Base-by-base conservation (phyloP, 2,113 vertebrate genomes). In the Sturnus vulgaris region DNA sequence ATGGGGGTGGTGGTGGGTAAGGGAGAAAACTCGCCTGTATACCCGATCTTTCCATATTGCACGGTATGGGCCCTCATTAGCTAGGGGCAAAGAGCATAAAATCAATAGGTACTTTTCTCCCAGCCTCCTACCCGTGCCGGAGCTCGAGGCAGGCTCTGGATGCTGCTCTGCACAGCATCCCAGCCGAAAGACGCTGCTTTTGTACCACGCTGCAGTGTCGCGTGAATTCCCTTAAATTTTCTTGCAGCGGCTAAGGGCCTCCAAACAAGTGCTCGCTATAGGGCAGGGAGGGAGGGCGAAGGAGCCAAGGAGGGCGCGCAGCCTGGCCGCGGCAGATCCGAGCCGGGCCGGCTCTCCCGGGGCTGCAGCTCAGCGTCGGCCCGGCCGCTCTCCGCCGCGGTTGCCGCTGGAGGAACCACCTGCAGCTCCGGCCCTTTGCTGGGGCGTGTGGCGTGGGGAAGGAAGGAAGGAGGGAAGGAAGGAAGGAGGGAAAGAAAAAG, bases 371-470 rank as follows among this genome's bases (percentile, higher is more conserved):
- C 8, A 10, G 18, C 2, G 19, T 15, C 5, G 14, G 24, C 10
- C 56, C 4, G 42, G 52, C 10, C 13, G 1, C 28, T 3, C 23
- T 16, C 5, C 4, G 8, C 57, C 8, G 23, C 23, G 5, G 47
- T 6, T 35, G 75, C 22, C 4, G 5, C 60, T n/a, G 35, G 5
- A 8, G 14, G 16, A 22, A 4, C 20, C 71, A 81, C 85, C 42
- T 65, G 66, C 42, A 47, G 24, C 63, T 47, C 24, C 11, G 10
- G 39, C 28, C 47, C 39, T 40, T 25, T 50, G 3, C 5, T 24
- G 31, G 27, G 20, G 3, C 19, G 21, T 9, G 42, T 13, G 25
- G 18, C 0, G 3, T 1, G 7, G 25, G 12, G 3, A 10, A 6
- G 19, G 16, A 60, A 69, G 19, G 39, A 39, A 6, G 27, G 13